These are phyloP conservation scores for Ellobium chinense DNA, from an alignment of 2,888 invertebrate genomes.

Conservation along the genomic window DNA sequence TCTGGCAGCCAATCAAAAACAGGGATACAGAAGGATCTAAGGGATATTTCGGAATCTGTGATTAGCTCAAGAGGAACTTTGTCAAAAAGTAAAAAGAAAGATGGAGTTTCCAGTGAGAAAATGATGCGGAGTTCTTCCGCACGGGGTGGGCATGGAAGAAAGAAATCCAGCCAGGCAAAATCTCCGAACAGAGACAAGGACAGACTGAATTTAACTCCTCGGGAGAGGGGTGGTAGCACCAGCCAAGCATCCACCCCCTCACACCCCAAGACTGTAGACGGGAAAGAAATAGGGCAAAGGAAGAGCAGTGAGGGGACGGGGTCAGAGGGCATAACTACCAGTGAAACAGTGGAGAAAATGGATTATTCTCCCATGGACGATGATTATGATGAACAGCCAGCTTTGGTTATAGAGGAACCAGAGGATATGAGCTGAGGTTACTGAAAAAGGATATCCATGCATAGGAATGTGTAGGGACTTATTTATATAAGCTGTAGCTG, in stretches of 20 bases:
- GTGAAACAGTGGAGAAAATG: neutral
- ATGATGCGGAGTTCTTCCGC: no score
- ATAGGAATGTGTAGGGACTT: no score
- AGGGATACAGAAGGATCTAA: no score
- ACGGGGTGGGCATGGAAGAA: neutral
- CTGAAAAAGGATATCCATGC: no score
- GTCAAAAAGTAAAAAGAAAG: neutral
- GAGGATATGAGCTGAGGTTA: neutral
- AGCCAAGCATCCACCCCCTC: neutral
- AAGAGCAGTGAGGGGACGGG: no score
- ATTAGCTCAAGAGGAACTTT: neutral
- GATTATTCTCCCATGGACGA: neutral
- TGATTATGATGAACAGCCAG: conserved; percentile 7
- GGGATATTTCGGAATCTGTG: no score
- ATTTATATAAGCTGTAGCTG: no score
- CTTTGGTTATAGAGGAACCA: conserved; percentile 11
- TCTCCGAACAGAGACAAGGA: neutral
- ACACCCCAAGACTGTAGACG: neutral
- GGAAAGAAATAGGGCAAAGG: no score
- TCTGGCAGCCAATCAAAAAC: no score
- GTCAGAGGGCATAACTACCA: no score
- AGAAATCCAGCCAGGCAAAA: neutral
- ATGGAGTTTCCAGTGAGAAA: neutral
- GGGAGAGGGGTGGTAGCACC: neutral
- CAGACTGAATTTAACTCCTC: neutral